Evolutionary conservation across 2,113 vertebrate genomes (phyloP), one percentile per base, ranked within the genome.

Genomic region (Caranx ignobilis): DNA sequence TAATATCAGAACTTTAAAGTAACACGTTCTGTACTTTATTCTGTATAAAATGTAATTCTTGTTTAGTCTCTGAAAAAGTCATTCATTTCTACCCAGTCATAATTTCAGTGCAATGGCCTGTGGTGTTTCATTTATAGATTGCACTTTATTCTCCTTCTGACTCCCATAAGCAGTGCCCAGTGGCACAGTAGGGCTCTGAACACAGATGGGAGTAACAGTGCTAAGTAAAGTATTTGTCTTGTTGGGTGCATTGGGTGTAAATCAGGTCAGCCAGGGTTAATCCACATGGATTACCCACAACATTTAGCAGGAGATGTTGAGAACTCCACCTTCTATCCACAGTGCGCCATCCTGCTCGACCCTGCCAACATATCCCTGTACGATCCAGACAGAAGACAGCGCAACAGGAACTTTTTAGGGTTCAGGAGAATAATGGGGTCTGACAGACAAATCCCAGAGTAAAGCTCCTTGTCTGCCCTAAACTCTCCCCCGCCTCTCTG

Each of bases 221-320:
- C 63, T 76, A 65, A 82, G 77, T 81, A 71, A 86, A 87, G 65
- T 88, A 35, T 81, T 90, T 34, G 70, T 37, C 75, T 81, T 35
- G 6, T 59, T 71, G 77, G 68, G 87, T 70, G 73, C 43, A 71
- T 78, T 80, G 77, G 84, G 88, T 88, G 85, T 90, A 91, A 92
- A 93, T 91, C 91, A 11, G 85, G 93, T 94, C 95, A 95, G 90
- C 90, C 92, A 84, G 93, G 91, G 81, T 90, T 89, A 76, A 87
- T 93, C 93, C 91, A 81, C 71, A 73, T 80, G 89, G 91, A 95
- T 94, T 95, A 90, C 76, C 84, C 31, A 64, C 85, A 91, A 92
- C 82, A 88, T 95, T 95, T 94, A 94, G 87, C 92, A 91, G 81
- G 77, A 89, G 92, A 87, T 85, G 71, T 65, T 76, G 79, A 79